Base-by-base conservation (phyloP, 2,797 vertebrate genomes). In the Leontopithecus rosalia region DNA sequence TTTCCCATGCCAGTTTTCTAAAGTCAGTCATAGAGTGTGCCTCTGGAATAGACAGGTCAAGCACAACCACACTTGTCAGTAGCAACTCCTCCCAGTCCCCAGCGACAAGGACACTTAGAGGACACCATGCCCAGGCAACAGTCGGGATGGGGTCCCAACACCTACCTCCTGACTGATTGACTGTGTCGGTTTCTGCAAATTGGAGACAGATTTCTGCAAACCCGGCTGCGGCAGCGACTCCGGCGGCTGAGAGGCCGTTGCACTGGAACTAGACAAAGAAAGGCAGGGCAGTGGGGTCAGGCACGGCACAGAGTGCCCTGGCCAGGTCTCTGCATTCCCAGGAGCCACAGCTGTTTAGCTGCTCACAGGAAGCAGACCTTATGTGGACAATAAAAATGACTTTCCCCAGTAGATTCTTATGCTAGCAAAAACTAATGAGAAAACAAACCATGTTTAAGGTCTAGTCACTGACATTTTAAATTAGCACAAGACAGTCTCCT, bases 191-290 rank as follows among this genome's bases (percentile, higher is more conserved):
- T 99, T 99, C 99, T 99, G 99, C 99, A 99, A 99, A 99, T 99
- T 99, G 99, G 99, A 99, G 99, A 99, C 99, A 99, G 99, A 99
- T 98, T 99, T 99, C 99, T 99, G 99, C 99, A 98, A 99, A 99
- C 99, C 99, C 99, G 98, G 99, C 99, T 99, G 99, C 98, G 98
- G 99, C 99, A 99, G 99, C 99, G 96, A 99, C 99, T 99, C 99
- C 99, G 97, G 99, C 99, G 98, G 99, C 99, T 99, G 99, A 99
- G 99, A 98, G 99, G 98, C 99, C 98, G 99, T 99, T 98, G 75
- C 99, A 99, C 99, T 99, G 99, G 99, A 99, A 99, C 99, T 99
- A 97, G 41, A 91, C 70, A 92, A 84, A 19, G 84, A 88, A 1
- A 95, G 86, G 58, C 94, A 12, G 52, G 1, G 39, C 3, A 9